phyloP scores from a whole-genome alignment of 1,140 invertebrate genomes.

The Drosophila elegans region DNA sequence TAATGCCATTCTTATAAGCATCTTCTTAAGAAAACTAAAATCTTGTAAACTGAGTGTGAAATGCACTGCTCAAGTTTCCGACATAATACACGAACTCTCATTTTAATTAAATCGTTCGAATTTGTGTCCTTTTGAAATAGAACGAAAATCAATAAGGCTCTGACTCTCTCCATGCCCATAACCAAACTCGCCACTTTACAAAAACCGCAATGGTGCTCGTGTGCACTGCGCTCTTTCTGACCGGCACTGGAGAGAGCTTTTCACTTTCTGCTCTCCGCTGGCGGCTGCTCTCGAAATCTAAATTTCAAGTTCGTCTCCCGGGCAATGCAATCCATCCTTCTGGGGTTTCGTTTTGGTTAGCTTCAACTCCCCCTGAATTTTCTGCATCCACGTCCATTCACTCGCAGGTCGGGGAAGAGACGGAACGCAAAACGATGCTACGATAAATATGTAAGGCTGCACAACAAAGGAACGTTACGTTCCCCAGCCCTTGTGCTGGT shows the following conservation, averaged over 20 bases:
- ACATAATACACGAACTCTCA: background rate
- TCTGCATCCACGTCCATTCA: constrained; percentile 50
- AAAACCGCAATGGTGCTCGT: constrained; percentile 38
- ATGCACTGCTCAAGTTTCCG: too few relatives aligned
- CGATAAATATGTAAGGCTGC: constrained; percentile 27
- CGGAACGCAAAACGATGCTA: constrained; percentile 27
- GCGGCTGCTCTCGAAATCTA: constrained; percentile 74
- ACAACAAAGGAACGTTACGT: constrained; percentile 27
- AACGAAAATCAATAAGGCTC: constrained; percentile 67
- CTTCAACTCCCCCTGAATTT: constrained; percentile 19
- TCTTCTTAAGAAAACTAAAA: too few relatives aligned
- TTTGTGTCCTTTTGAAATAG: constrained; percentile 11
- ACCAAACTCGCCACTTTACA: background rate
- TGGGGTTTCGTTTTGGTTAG: constrained; percentile 35
- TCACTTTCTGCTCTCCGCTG: constrained; percentile 21
- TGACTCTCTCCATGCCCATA: constrained; percentile 39
- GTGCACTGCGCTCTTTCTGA: constrained; percentile 10
- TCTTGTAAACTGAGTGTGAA: too few relatives aligned
- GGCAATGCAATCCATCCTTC: constrained; percentile 58
- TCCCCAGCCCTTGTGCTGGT: constrained; percentile 62
- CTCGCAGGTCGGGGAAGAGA: constrained; percentile 26
- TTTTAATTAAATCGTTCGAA: constrained; percentile 31
- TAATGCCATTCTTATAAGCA: too few relatives aligned
- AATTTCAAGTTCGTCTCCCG: constrained; percentile 79
- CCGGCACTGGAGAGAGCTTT: constrained; percentile 48